Conservation (phyloP, 2,113 vertebrate genomes). For the Coracopsis vasa region DNA sequence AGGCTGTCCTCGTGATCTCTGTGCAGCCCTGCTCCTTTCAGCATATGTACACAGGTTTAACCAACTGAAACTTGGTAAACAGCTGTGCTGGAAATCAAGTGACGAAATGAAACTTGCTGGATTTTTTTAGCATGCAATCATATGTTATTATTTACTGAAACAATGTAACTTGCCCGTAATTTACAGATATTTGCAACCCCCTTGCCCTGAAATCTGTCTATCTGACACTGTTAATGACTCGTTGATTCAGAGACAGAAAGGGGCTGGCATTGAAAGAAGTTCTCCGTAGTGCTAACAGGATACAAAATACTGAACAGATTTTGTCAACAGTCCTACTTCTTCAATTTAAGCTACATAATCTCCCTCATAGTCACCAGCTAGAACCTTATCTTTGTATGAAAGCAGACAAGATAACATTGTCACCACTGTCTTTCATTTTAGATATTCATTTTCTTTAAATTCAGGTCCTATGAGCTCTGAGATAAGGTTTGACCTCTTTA, state of each 20-base stretch:
- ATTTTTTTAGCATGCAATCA: neutral
- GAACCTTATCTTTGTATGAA: neutral
- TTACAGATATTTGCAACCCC: neutral
- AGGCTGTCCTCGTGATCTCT: neutral
- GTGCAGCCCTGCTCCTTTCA: neutral
- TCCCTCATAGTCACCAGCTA: neutral
- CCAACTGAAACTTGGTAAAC: constrained; percentile 27
- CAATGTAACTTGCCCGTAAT: neutral
- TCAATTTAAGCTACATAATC: neutral
- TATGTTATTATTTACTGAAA: neutral
- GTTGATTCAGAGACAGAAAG: neutral
- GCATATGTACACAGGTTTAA: constrained; percentile 3
- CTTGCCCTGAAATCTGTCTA: neutral
- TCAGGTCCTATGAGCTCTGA: neutral
- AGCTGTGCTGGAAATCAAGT: neutral
- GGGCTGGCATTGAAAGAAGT: neutral
- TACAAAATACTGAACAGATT: neutral
- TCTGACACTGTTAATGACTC: neutral
- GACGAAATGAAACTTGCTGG: neutral
- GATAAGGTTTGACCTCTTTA: neutral
- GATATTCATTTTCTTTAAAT: neutral
- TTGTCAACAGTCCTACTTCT: neutral
- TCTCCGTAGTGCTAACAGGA: neutral
- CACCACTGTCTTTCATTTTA: neutral
- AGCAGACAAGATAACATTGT: neutral